These are phyloP conservation scores for Chironomus tentans DNA, from an alignment of 2,888 invertebrate genomes.

Conservation along the genomic window DNA sequence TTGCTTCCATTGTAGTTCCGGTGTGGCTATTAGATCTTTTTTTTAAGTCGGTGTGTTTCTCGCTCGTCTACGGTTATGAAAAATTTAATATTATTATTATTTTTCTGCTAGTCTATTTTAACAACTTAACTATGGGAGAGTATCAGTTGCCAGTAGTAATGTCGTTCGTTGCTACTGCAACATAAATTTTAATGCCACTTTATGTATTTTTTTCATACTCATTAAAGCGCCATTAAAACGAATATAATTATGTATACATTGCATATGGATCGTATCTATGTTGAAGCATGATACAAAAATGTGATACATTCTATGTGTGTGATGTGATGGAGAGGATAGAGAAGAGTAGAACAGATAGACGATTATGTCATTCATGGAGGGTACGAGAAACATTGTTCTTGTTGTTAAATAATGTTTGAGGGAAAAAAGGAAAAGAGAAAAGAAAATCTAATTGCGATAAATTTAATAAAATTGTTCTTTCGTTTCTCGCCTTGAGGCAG, in stretches of 20 bases:
- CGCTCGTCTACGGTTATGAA: too few species aligned
- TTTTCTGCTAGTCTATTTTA: neutral
- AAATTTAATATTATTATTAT: too few species aligned
- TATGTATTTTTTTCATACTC: slow-evolving; percentile 7
- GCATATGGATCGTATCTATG: neutral
- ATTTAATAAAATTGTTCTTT: neutral
- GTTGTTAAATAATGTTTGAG: neutral
- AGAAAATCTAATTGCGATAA: neutral
- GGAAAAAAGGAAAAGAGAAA: neutral
- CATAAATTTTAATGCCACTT: slow-evolving; percentile 20
- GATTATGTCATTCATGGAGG: neutral
- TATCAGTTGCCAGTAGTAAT: neutral
- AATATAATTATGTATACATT: slow-evolving; percentile 11
- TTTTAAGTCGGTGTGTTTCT: too few species aligned
- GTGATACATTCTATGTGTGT: neutral
- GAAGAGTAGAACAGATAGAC: neutral
- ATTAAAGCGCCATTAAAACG: slow-evolving; percentile 16
- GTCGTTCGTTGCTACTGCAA: neutral
- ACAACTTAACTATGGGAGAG: neutral
- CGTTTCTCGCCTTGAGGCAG: neutral
- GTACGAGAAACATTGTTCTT: neutral
- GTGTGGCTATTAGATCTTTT: too few species aligned
- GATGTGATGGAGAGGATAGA: neutral
- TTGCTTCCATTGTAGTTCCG: too few species aligned
- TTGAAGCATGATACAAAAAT: neutral